Conservation (phyloP, 1,140 invertebrate species). For the Solen grandis region DNA sequence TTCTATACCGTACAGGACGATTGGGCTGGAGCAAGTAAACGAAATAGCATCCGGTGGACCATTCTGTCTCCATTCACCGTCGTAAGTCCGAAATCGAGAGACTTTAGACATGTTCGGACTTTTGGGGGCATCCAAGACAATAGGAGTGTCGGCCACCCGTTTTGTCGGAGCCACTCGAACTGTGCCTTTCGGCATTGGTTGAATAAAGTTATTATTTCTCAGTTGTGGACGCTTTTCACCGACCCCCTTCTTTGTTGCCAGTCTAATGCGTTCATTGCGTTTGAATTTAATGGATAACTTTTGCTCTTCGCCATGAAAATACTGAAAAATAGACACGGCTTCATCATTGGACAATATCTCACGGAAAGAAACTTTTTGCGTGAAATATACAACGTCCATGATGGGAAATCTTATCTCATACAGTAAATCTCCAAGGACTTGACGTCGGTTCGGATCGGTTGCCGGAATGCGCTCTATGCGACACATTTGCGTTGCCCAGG, state of each 20-base stretch:
- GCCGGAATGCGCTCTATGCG: constrained; percentile 19
- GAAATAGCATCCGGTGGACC: constrained; percentile 42
- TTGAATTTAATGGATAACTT: constrained; percentile 31
- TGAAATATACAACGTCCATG: constrained; percentile 47
- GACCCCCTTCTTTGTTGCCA: constrained; percentile 1
- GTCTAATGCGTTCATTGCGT: constrained; percentile 23
- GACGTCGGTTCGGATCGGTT: constrained; percentile 30
- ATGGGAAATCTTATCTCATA: constrained; percentile 54
- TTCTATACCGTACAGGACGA: constrained; percentile 47
- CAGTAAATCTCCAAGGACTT: constrained; percentile 42
- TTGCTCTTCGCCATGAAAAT: constrained; percentile 45
- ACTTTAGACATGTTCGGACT: constrained; percentile 42
- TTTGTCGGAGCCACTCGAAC: background rate
- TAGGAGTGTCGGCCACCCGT: background rate
- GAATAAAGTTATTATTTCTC: background rate
- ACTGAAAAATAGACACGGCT: constrained; percentile 43
- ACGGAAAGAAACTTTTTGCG: constrained; percentile 32
- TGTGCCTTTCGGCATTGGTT: no score
- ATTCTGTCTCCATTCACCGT: constrained; percentile 45
- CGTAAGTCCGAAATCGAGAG: constrained; percentile 35
- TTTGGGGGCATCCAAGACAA: background rate
- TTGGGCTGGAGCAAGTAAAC: constrained; percentile 39
- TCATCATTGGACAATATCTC: constrained; percentile 42
- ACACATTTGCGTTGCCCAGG: constrained; percentile 51
- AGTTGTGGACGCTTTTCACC: background rate